phyloP scores from a whole-genome alignment of 2,888 invertebrate species.

The Anaspis maculata region DNA sequence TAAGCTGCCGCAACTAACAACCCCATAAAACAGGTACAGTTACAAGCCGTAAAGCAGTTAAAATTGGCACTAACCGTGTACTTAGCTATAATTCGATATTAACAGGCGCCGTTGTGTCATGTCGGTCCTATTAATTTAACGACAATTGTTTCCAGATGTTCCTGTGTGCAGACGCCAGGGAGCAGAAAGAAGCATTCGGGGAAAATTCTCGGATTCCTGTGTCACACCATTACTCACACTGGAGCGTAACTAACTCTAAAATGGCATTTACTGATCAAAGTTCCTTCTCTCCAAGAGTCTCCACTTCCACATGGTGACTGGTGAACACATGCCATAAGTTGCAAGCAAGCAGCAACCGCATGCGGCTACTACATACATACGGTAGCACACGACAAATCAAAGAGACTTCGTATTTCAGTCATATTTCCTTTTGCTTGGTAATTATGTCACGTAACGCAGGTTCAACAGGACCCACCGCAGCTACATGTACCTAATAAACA shows the following conservation, averaged over 20 bases:
- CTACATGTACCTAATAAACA: neutral
- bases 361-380: too few relatives aligned
- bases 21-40: slow-evolving; percentile 17
- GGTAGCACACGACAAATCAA: slow-evolving; percentile 13
- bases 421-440: slow-evolving; percentile 14
- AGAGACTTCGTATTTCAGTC: slow-evolving; percentile 14
- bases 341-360: too few relatives aligned
- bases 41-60: slow-evolving; percentile 28
- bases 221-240: slow-evolving; percentile 14
- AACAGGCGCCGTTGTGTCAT: slow-evolving; percentile 24
- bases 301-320: slow-evolving; percentile 15
- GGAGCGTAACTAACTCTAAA: slow-evolving; percentile 14
- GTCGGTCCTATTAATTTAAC: slow-evolving; percentile 30
- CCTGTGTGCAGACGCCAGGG: slow-evolving; percentile 5
- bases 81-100: slow-evolving; percentile 31
- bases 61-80: slow-evolving; percentile 30
- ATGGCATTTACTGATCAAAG: slow-evolving; percentile 16
- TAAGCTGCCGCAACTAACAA: slow-evolving; percentile 9
- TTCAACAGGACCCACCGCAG: slow-evolving; percentile 14
- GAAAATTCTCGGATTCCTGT: slow-evolving; percentile 14
- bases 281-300: slow-evolving; percentile 12
- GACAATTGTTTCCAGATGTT: slow-evolving; percentile 32
- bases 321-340: slow-evolving; percentile 10
- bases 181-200: too few relatives aligned
- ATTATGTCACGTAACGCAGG: slow-evolving; percentile 15